These are phyloP conservation scores for Sinocyclocheilus grahami DNA, from an alignment of 2,113 vertebrate species.

Conservation along the genomic window DNA sequence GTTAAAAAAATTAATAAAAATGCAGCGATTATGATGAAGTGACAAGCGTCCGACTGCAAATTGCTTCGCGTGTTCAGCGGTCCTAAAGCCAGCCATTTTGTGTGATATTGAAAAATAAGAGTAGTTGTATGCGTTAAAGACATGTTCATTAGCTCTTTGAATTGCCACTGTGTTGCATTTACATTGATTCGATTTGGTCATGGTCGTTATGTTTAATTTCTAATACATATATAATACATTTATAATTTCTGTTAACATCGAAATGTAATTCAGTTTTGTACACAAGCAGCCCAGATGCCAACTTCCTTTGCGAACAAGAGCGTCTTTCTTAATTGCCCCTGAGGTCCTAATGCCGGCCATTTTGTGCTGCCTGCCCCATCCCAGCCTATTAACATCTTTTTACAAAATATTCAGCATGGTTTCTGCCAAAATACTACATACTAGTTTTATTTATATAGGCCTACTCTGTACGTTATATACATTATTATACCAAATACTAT, in stretches of 20 bases:
- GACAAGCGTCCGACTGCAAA: constrained; percentile 47
- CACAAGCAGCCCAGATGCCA: constrained; percentile 33
- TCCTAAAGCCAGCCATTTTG: constrained; percentile 86
- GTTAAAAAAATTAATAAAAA: not conserved
- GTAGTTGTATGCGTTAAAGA: constrained; percentile 23
- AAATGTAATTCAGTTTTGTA: not conserved
- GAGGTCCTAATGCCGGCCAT: constrained; percentile 91
- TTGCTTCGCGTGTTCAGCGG: constrained; percentile 62
- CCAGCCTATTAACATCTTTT: not conserved
- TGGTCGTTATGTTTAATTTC: not conserved
- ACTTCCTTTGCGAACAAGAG: constrained; percentile 66
- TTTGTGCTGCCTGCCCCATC: constrained; percentile 70
- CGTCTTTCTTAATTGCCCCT: constrained; percentile 77
- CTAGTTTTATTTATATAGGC: not conserved
- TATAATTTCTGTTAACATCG: not conserved
- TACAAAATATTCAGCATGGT: not conserved
- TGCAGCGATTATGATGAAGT: not conserved
- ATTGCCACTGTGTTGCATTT: not conserved
- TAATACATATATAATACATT: too few relatives aligned
- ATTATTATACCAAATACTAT: not conserved
- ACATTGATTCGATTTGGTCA: not conserved
- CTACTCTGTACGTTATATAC: not conserved
- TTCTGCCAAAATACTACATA: not conserved
- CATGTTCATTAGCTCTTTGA: not conserved
- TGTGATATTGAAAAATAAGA: constrained; percentile 56